These are phyloP conservation scores for Oryzias sinensis DNA, from an alignment of 2,797 vertebrate species.

Conservation along the genomic window DNA sequence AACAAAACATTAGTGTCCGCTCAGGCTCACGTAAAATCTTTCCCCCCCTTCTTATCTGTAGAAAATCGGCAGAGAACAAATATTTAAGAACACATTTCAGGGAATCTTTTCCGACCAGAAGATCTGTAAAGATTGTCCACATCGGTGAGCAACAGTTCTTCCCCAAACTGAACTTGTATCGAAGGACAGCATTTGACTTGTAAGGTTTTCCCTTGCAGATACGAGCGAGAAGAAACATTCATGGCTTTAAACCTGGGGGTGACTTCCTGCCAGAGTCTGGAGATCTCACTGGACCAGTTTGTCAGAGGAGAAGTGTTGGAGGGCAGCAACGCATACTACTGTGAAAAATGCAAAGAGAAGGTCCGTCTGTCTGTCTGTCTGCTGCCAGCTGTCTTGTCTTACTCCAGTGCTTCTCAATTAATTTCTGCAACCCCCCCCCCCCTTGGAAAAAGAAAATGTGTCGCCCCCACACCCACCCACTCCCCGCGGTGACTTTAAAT, in stretches of 20 bases:
- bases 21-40: not conserved
- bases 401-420: too few relatives aligned
- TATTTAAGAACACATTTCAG: slow-evolving; percentile 99
- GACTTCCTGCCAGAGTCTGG: slow-evolving; percentile 96
- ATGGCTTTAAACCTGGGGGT: slow-evolving; percentile 98
- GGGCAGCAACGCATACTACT: slow-evolving; percentile 98
- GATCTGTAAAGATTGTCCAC: slow-evolving; percentile 99
- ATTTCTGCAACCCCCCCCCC: too few relatives aligned
- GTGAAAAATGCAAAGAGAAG: slow-evolving; percentile 99
- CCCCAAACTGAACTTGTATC: not conserved
- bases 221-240: slow-evolving; percentile 97
- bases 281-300: slow-evolving; percentile 98
- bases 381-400: not conserved
- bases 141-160: slow-evolving; percentile 78
- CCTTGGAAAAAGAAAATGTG: too few relatives aligned
- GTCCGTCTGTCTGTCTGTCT: slow-evolving; percentile 70
- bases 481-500: too few relatives aligned
- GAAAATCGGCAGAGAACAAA: slow-evolving; percentile 98
- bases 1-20: slow-evolving; percentile 30
- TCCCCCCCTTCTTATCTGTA: slow-evolving; percentile 42
- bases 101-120: slow-evolving; percentile 99
- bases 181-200: not conserved
- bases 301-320: slow-evolving; percentile 97
- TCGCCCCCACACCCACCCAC: too few relatives aligned
- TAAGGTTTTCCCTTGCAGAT: slow-evolving; percentile 68